Conservation (phyloP, 2,113 vertebrate species). For the Podarcis cretensis region DNA sequence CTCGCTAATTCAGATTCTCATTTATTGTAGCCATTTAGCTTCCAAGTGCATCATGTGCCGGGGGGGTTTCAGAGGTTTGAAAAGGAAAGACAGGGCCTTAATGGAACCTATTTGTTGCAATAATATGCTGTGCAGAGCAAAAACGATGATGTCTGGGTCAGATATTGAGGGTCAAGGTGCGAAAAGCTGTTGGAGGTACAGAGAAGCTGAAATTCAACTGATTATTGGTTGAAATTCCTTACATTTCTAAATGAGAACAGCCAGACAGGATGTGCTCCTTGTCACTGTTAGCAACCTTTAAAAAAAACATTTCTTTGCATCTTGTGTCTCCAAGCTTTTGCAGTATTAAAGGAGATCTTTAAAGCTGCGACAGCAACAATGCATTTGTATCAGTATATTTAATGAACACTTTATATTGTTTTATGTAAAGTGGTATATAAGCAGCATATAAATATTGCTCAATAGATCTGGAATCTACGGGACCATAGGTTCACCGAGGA, state of each 20-base stretch:
- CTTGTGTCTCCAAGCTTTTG: neutral
- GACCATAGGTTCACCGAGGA: too few relatives aligned
- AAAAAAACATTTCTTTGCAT: neutral
- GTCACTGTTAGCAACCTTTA: neutral
- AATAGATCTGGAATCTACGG: too few relatives aligned
- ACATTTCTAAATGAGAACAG: neutral
- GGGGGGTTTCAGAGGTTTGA: constrained; percentile 71
- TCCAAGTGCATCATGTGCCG: constrained; percentile 76
- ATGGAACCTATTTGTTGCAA: constrained; percentile 77
- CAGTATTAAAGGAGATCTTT: neutral
- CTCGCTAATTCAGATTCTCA: constrained; percentile 53
- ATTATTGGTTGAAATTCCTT: neutral
- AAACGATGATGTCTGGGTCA: constrained; percentile 51
- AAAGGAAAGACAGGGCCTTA: constrained; percentile 67
- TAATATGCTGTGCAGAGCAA: constrained; percentile 64
- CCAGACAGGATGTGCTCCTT: too few relatives aligned
- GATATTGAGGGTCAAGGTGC: constrained; percentile 58
- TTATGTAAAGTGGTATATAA: too few relatives aligned
- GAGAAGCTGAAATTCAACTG: neutral
- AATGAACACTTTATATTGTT: too few relatives aligned
- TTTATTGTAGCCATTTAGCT: constrained; percentile 36
- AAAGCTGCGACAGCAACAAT: accelerated
- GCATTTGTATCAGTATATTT: neutral
- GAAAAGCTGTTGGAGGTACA: neutral
- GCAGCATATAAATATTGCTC: too few relatives aligned